These are phyloP conservation scores for Chloropsis cyanopogon DNA, from an alignment of 2,113 vertebrate genomes.

Conservation along the genomic window DNA sequence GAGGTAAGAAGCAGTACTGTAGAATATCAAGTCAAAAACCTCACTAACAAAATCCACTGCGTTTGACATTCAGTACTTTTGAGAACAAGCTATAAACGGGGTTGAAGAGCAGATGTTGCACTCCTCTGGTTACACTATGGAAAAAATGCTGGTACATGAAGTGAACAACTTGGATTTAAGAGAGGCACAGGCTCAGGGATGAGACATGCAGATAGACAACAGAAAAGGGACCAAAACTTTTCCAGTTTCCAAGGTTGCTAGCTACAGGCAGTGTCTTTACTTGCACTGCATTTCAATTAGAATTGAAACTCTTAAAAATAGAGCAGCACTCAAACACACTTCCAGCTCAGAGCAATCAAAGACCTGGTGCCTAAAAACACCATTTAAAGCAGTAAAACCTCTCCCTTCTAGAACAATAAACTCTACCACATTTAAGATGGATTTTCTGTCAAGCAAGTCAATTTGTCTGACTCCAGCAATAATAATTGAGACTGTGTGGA, in stretches of 20 bases:
- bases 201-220: neutral
- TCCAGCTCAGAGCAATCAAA: neutral
- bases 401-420: neutral
- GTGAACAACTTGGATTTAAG: neutral
- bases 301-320: neutral
- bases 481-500: neutral
- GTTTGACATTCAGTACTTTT: neutral
- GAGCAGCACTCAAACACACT: neutral
- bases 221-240: neutral
- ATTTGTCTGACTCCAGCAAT: neutral
- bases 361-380: neutral
- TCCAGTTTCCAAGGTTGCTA: neutral
- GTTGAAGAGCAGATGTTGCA: neutral
- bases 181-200: neutral
- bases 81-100: neutral
- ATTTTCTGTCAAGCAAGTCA: neutral
- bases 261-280: neutral
- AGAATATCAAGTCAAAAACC: neutral
- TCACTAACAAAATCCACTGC: neutral
- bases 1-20: neutral
- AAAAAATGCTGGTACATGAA: neutral
- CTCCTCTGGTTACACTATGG: neutral
- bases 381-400: neutral
- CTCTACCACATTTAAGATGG: neutral
- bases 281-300: constrained; percentile 17